Conservation (phyloP, 2,888 invertebrate species). For the Phaedon cochleariae region DNA sequence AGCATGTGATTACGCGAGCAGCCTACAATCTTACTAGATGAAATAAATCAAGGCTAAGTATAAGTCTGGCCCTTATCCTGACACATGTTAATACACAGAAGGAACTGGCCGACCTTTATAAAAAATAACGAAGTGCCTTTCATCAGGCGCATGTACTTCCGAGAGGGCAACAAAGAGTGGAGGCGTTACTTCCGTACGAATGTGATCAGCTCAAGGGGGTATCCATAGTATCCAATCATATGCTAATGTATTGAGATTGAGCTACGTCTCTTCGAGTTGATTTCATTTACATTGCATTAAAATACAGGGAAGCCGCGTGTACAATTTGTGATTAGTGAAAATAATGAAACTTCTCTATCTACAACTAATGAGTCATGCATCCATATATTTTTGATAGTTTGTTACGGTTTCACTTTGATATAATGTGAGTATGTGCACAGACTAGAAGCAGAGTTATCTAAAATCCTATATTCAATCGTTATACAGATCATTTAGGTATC, state of each 20-base stretch:
- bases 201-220: conserved; percentile 56
- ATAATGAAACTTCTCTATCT: too few relatives aligned
- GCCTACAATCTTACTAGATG: conserved; percentile 45
- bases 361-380: too few relatives aligned
- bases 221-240: too few relatives aligned
- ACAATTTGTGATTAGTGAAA: too few relatives aligned
- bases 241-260: conserved; percentile 54
- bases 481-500: too few relatives aligned
- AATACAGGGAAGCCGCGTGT: too few relatives aligned
- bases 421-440: too few relatives aligned
- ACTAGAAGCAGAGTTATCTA: too few relatives aligned
- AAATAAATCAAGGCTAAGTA: conserved; percentile 51
- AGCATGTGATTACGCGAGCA: conserved; percentile 52
- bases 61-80: conserved; percentile 36
- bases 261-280: not conserved
- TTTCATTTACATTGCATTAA: too few relatives aligned
- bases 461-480: too few relatives aligned
- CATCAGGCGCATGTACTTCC: conserved; percentile 57
- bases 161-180: conserved; percentile 54
- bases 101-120: conserved; percentile 49
- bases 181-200: conserved; percentile 53
- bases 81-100: conserved; percentile 54
- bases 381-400: too few relatives aligned
- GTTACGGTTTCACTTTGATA: too few relatives aligned
- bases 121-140: conserved; percentile 57